Conservation (phyloP, 2,888 invertebrate genomes). For the Eristalis pertinax region DNA sequence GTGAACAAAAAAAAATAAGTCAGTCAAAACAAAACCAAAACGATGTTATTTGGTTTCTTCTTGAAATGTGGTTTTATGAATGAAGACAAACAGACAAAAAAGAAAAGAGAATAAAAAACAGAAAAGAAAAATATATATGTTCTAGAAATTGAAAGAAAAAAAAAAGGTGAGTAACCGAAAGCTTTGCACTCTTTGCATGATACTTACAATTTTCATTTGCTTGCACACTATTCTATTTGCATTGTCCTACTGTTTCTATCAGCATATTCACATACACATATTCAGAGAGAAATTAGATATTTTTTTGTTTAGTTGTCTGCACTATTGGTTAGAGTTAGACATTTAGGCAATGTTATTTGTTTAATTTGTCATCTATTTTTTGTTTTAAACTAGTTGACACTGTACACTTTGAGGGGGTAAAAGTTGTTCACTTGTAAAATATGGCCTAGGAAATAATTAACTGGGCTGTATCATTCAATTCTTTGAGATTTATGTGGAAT, state of each 20-base stretch:
- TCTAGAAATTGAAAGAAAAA: slow-evolving; percentile 5
- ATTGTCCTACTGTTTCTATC: slow-evolving; percentile 15
- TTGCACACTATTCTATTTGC: slow-evolving; percentile 39
- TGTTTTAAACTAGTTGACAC: too few species aligned
- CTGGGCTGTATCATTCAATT: too few species aligned
- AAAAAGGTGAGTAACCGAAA: slow-evolving; percentile 58
- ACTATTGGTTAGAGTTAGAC: not conserved
- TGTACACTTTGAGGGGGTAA: too few species aligned
- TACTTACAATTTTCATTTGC: slow-evolving; percentile 49
- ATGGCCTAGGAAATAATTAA: too few species aligned
- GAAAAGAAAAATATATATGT: not conserved
- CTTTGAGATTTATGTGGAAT: too few species aligned
- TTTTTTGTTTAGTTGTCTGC: not conserved
- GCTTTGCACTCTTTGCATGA: slow-evolving; percentile 58
- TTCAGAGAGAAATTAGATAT: not conserved
- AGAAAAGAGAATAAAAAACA: not conserved
- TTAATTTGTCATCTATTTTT: not conserved
- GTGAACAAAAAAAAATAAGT: slow-evolving; percentile 12
- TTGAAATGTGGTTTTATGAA: slow-evolving; percentile 45
- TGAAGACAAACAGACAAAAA: not conserved
- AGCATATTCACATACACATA: not conserved
- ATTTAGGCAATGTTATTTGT: not conserved
- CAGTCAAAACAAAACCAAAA: not conserved
- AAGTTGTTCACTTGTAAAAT: too few species aligned
- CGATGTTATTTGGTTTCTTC: slow-evolving; percentile 41